A percentile compares a stretch with the other conserved stretches of the same genome.
Conservation (phyloP, 2,797 vertebrate genomes). For the Nyctalus aviator region DNA sequence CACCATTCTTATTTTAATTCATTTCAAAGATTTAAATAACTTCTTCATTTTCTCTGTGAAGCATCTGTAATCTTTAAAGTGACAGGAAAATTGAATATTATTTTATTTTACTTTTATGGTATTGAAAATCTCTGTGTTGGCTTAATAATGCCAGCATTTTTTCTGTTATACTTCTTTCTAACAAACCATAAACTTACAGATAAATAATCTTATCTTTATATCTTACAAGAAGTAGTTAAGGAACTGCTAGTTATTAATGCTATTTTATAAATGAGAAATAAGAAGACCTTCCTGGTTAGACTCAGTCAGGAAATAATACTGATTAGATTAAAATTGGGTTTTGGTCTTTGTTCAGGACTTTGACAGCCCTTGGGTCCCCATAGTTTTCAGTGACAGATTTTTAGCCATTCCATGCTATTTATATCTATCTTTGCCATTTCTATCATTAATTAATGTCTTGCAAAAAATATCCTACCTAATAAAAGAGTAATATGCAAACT, state of each 20-base stretch:
- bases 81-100: neutral
- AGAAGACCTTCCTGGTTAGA: neutral
- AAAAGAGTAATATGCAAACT: no score
- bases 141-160: conserved; percentile 51
- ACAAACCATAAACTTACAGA: conserved; percentile 24
- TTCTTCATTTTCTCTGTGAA: conserved; percentile 7
- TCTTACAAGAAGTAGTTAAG: neutral
- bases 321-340: neutral
- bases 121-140: neutral
- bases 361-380: neutral
- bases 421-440: neutral
- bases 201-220: conserved; percentile 49
- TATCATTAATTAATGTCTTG: neutral
- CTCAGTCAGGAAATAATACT: neutral
- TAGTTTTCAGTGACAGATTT: neutral
- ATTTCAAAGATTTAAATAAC: conserved; percentile 7
- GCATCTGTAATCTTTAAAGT: neutral
- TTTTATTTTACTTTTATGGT: conserved; percentile 26
- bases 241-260: conserved; percentile 47
- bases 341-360: neutral
- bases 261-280: conserved; percentile 35
- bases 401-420: neutral
- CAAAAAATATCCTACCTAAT: neutral
- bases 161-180: conserved; percentile 55
- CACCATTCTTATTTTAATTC: neutral